phyloP scores from a whole-genome alignment of 2,113 vertebrate species.

The Kryptolebias marmoratus region DNA sequence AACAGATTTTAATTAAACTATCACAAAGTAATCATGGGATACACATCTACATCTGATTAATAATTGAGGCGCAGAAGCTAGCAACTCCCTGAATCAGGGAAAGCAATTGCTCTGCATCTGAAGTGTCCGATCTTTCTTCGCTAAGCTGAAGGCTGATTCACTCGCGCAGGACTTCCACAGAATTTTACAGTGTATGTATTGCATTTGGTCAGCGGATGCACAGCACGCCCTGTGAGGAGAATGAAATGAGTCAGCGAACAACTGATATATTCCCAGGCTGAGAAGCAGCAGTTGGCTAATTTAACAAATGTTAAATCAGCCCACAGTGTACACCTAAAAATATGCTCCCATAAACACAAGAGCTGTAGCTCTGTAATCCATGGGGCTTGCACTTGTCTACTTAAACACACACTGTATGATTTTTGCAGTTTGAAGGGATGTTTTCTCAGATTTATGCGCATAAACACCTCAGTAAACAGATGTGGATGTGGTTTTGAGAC shows the following conservation, averaged over 20 bases:
- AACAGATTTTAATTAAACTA: too few species aligned
- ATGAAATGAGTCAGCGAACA: conserved; percentile 50
- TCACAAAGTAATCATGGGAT: too few species aligned
- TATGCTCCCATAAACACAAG: conserved; percentile 8
- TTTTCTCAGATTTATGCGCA: conserved; percentile 26
- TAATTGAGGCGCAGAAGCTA: neutral
- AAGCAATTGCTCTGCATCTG: conserved; percentile 12
- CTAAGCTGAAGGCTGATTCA: conserved; percentile 36
- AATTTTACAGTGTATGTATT: conserved; percentile 44
- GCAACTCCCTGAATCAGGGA: conserved; percentile 5
- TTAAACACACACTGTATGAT: conserved; percentile 15
- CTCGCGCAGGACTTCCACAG: conserved; percentile 39
- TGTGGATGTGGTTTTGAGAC: conserved; percentile 51
- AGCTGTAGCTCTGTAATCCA: conserved; percentile 1
- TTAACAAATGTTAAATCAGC: conserved; percentile 31
- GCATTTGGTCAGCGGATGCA: conserved; percentile 38
- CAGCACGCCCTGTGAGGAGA: conserved; percentile 28
- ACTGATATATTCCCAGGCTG: conserved; percentile 42
- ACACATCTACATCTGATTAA: too few species aligned
- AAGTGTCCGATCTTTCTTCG: conserved; percentile 19
- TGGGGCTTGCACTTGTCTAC: conserved; percentile 6
- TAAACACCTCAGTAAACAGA: conserved; percentile 54
- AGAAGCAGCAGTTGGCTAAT: conserved; percentile 14
- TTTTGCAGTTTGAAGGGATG: conserved; percentile 26
- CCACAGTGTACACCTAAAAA: conserved; percentile 34